Evolutionary conservation across 2,797 vertebrate genomes (phyloP).

Genomic region (Ptychadena robeensis): DNA sequence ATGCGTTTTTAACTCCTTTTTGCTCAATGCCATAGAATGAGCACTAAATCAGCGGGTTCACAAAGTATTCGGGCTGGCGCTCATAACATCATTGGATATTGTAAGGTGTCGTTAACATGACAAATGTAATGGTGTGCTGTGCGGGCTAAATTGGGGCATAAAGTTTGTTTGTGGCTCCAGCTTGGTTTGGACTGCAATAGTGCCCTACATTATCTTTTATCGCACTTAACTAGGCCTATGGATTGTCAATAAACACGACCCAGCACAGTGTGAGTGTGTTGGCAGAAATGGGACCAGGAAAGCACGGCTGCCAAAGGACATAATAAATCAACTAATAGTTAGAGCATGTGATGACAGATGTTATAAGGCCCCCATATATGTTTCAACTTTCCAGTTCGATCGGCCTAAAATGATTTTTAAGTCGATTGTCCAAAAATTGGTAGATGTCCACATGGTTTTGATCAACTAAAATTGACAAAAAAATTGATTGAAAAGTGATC

Average conservation of each 20-base stretch:
- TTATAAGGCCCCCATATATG: too few relatives aligned
- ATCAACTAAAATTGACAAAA: too few relatives aligned
- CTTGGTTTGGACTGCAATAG: background rate
- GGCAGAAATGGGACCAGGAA: background rate
- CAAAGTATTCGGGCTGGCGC: constrained; percentile 6
- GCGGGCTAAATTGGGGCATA: background rate
- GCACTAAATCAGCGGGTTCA: background rate
- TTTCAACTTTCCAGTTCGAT: too few relatives aligned
- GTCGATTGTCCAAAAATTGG: too few relatives aligned
- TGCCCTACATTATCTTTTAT: background rate
- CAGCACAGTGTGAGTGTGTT: background rate
- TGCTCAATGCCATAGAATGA: background rate
- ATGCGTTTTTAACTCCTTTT: background rate
- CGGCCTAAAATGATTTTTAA: too few relatives aligned
- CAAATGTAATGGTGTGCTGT: background rate
- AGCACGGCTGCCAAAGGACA: background rate
- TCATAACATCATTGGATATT: background rate
- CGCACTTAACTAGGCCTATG: background rate
- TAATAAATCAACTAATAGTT: background rate
- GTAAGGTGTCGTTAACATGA: background rate
- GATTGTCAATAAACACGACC: background rate
- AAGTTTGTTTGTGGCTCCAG: constrained; percentile 23
- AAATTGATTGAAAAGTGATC: too few relatives aligned
- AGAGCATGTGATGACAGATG: too few relatives aligned
- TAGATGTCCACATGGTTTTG: too few relatives aligned